A percentile compares a stretch with the other conserved stretches of the same genome.
These are phyloP conservation scores for Apotomis capreana DNA, from an alignment of 2,888 invertebrate species.

Conservation along the genomic window DNA sequence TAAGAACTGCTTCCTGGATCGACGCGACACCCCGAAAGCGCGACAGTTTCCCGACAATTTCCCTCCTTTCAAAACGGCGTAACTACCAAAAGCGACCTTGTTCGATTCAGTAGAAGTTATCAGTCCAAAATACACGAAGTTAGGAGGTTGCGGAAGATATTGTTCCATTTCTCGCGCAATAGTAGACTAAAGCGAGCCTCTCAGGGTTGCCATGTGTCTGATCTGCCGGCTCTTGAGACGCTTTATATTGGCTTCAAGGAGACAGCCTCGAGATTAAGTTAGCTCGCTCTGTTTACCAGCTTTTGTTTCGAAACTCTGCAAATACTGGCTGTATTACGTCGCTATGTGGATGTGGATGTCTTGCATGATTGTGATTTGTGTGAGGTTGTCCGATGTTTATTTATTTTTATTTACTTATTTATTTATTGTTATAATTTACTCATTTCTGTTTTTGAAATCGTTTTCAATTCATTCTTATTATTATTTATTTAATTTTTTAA, in stretches of 20 bases:
- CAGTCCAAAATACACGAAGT: not conserved
- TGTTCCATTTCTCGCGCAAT: slow-evolving; percentile 27
- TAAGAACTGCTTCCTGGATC: slow-evolving; percentile 47
- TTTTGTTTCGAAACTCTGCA: slow-evolving; percentile 17
- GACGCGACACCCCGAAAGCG: slow-evolving; percentile 47
- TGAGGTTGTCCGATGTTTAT: too few species aligned
- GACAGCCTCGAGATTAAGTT: slow-evolving; percentile 39
- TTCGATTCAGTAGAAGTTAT: not conserved
- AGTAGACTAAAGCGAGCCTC: slow-evolving; percentile 33
- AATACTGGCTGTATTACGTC: too few species aligned
- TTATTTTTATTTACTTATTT: too few species aligned
- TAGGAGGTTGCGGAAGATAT: slow-evolving; percentile 1
- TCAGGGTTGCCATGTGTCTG: slow-evolving; percentile 40
- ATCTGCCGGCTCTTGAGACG: slow-evolving; percentile 34
- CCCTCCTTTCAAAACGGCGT: not conserved
- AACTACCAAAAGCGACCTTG: slow-evolving; percentile 25
- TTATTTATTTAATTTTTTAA: too few species aligned
- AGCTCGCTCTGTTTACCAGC: slow-evolving; percentile 28
- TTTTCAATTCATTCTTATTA: too few species aligned
- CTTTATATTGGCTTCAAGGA: slow-evolving; percentile 37
- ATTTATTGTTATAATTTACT: not conserved
- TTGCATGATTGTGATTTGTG: not conserved
- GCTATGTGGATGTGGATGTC: not conserved
- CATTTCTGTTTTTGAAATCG: too few species aligned
- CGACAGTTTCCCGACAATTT: slow-evolving; percentile 46